Percentiles rank a stretch among this genome's conserved stretches.
These are phyloP conservation scores for Thunnus albacares DNA, from an alignment of 2,797 vertebrate genomes.

Conservation along the genomic window DNA sequence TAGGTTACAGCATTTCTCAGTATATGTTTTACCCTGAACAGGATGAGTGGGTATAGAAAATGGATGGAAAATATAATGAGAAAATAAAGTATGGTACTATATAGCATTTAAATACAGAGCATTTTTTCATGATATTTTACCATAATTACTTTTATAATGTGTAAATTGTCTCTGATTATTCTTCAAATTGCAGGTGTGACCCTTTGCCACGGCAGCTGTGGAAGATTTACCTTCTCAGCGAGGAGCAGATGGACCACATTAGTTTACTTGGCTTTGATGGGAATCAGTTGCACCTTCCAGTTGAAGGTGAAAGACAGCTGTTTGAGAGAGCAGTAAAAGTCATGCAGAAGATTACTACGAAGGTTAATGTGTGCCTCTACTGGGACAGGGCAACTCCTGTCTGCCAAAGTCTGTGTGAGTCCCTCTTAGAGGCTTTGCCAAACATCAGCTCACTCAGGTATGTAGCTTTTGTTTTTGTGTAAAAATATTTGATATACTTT, in stretches of 20 bases:
- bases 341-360: conserved; percentile 12
- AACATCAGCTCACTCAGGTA: conserved; percentile 54
- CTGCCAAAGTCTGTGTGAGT: background rate
- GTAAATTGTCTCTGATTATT: background rate
- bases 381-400: conserved; percentile 11
- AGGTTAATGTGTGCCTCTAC: conserved; percentile 50
- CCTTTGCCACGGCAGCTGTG: conserved; percentile 50
- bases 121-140: background rate
- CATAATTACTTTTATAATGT: background rate
- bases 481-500: too few species aligned
- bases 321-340: conserved; percentile 54
- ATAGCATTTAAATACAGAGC: background rate
- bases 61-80: too few species aligned
- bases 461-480: conserved; percentile 5
- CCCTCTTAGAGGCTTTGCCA: conserved; percentile 36
- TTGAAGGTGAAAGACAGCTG: conserved; percentile 23
- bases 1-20: background rate
- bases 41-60: background rate
- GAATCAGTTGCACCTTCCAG: conserved; percentile 57
- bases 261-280: conserved; percentile 26
- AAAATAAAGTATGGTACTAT: too few species aligned
- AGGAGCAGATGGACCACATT: conserved; percentile 1
- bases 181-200: conserved; percentile 23
- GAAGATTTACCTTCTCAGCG: conserved; percentile 39
- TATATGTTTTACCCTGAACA: background rate